Evolutionary conservation across 1,140 invertebrate species (phyloP).

Genomic region (Spodoptera frugiperda): DNA sequence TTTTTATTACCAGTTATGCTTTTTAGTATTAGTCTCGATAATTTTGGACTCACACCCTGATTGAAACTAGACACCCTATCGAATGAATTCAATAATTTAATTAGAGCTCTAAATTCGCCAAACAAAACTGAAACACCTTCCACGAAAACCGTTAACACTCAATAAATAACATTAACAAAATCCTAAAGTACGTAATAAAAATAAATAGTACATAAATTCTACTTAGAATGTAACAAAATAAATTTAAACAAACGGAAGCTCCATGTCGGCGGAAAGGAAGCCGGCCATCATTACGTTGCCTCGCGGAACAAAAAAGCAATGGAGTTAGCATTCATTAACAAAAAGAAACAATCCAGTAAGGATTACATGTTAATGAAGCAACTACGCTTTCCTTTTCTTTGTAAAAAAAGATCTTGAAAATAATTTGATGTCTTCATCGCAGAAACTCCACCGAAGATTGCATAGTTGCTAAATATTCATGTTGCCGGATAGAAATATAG

Average conservation of each 20-base stretch:
- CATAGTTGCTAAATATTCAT: conserved; percentile 40
- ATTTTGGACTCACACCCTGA: too few species aligned
- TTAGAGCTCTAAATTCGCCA: too few species aligned
- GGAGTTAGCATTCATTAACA: conserved; percentile 26
- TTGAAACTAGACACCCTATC: too few species aligned
- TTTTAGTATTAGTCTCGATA: not conserved
- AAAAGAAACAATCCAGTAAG: conserved; percentile 30
- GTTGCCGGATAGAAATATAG: conserved; percentile 25
- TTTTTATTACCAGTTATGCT: conserved; percentile 8
- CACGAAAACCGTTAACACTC: conserved; percentile 1
- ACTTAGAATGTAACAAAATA: conserved; percentile 14
- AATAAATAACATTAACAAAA: conserved; percentile 36
- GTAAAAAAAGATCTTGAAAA: conserved; percentile 3
- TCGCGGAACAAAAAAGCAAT: conserved; percentile 30
- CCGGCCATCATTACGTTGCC: conserved; percentile 18
- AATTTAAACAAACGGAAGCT: conserved; percentile 33
- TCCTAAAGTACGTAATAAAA: conserved; percentile 24
- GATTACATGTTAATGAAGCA: conserved; percentile 28
- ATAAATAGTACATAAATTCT: conserved; percentile 22
- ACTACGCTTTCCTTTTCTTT: conserved; percentile 2
- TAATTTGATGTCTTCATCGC: conserved; percentile 37
- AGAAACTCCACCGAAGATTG: conserved; percentile 23
- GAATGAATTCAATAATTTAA: too few species aligned
- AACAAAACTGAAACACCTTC: not conserved
- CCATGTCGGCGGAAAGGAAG: conserved; percentile 25